A percentile compares a stretch with the other conserved stretches of the same genome.
These are phyloP conservation scores for Crossaster papposus DNA, from an alignment of 53 echinoderm and acorn worm genomes.

Conservation along the genomic window DNA sequence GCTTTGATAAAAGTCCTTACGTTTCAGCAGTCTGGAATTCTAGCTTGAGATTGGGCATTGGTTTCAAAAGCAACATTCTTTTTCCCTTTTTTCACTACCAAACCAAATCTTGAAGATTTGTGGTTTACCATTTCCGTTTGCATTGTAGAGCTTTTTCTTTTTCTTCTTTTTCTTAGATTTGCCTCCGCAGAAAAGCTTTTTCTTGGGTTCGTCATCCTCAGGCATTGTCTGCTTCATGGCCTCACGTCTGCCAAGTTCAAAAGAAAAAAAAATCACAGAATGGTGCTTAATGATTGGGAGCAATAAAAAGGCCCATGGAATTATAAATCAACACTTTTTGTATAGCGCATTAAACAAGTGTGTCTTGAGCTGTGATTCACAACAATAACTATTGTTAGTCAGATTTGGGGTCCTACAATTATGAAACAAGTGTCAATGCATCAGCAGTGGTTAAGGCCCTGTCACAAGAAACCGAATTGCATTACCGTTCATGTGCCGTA, in stretches of 20 bases:
- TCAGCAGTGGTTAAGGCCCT: no score
- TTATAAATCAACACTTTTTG: no score
- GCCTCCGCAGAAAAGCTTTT: constrained; percentile 74
- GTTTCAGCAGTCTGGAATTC: not conserved
- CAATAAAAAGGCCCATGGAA: no score
- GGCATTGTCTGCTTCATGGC: constrained; percentile 94
- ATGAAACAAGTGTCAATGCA: no score
- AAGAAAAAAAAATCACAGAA: not conserved
- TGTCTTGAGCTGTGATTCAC: no score
- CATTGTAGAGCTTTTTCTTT: constrained; percentile 94
- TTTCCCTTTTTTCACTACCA: no score
- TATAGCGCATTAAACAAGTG: no score
- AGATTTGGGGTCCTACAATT: no score
- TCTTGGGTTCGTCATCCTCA: constrained; percentile 93
- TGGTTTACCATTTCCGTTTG: constrained; percentile 69
- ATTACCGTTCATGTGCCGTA: no score
- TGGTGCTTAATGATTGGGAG: not conserved
- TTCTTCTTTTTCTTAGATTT: constrained; percentile 91
- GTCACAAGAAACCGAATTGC: no score
- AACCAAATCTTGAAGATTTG: not conserved
- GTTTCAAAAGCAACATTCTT: not conserved
- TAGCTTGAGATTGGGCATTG: not conserved
- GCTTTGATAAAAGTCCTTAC: not conserved
- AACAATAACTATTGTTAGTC: no score
- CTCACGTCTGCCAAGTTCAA: constrained; percentile 92